Base-by-base conservation (phyloP, 2,888 invertebrate species). In the Trachelus stipa region DNA sequence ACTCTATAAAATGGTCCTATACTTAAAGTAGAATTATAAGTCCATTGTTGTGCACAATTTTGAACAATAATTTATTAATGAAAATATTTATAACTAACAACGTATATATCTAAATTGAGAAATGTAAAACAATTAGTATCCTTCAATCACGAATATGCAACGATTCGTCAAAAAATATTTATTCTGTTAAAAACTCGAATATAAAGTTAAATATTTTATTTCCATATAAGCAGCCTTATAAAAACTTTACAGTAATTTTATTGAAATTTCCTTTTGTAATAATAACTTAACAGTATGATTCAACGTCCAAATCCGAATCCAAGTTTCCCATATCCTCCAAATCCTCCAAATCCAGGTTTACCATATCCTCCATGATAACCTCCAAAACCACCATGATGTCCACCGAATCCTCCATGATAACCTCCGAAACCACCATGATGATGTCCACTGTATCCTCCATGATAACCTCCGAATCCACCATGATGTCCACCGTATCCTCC, bases 391-490 rank as follows among this genome's bases (percentile, higher is more conserved):
- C 71, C 69, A 68, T 73, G 73, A 34, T 34, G 34, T 77, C 68
- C 73, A 69, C 69, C 35, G 34, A 30, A 12, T 34, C 31, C 56
- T 68, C 69, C 37, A 4, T 35, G 35, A 37, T 40, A 6, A 15
- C 40, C 40, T 40, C 40, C 40, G 4, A 37, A n/a, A 30, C 40
- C 33, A 56, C 56, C 69, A 73, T 73, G 73, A 68, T 68, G 33
- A 30, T 34, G 12, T 30, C 31, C 35, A 69, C 87, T 91, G n/a
- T 92, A 91, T 0, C 91, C 89, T 1, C 35, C 35, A 3, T 35
- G 12, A 35, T 12, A 35, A 0, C 90, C 88, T 69, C 85, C 90
- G 0, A 89, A 88, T 6, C 84, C 37, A 4, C 37, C 37, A 37
- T 37, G 12, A 37, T 37, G 12, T 12, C 37, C 37, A 37, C 37